Percentiles rank a stretch among this genome's conserved stretches.
These are phyloP conservation scores for Neuroscelio doddi DNA, from an alignment of 2,888 invertebrate genomes.

Conservation along the genomic window DNA sequence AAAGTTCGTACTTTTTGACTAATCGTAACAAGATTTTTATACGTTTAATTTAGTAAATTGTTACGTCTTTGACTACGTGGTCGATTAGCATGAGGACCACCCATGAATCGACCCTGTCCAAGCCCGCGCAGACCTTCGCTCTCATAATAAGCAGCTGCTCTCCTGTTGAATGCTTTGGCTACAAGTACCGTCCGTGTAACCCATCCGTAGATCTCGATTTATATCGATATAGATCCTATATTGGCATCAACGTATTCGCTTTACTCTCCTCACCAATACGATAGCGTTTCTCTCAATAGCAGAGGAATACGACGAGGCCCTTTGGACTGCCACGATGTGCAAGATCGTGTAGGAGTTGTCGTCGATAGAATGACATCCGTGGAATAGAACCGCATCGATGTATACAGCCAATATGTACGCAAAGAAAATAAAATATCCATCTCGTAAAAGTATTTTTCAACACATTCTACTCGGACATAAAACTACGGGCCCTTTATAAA, in stretches of 20 bases:
- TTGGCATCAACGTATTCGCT: conserved; percentile 67
- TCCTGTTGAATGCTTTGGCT: conserved; percentile 66
- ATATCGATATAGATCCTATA: conserved; percentile 71
- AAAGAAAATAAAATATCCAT: conserved; percentile 38
- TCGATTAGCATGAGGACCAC: conserved; percentile 61
- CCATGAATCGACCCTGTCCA: conserved; percentile 68
- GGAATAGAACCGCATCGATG: conserved; percentile 39
- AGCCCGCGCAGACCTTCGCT: conserved; percentile 56
- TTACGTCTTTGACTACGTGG: too few relatives aligned
- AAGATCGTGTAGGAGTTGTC: conserved; percentile 45
- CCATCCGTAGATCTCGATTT: conserved; percentile 71
- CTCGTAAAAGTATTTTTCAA: conserved; percentile 9
- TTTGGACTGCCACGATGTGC: conserved; percentile 16
- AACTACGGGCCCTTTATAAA: conserved; percentile 8
- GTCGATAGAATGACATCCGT: conserved; percentile 43
- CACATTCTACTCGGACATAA: background rate
- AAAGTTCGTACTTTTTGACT: too few relatives aligned
- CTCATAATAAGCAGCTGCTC: conserved; percentile 67
- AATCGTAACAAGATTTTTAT: too few relatives aligned
- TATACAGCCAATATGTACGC: conserved; percentile 8
- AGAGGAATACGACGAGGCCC: too few relatives aligned
- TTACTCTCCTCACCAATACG: conserved; percentile 18
- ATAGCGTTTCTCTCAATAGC: conserved; percentile 23
- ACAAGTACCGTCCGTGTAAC: conserved; percentile 69
- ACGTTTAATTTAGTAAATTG: too few relatives aligned